phyloP scores from a whole-genome alignment of 30 jellyfish, hydroid and myxozoan genomes.

The Sanderia malayensis region DNA sequence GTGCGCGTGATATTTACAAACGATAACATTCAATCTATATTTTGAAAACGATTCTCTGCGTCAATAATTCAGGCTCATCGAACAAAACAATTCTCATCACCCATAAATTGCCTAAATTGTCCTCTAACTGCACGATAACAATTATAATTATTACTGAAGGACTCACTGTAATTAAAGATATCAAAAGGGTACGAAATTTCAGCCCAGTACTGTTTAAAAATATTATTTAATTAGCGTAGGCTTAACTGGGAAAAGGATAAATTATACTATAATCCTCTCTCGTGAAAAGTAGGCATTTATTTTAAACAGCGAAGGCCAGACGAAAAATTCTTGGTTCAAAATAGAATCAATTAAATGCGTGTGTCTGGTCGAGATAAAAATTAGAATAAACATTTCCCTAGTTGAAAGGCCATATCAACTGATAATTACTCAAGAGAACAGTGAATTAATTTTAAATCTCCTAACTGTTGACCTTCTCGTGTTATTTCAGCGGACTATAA shows the following conservation, averaged over 20 bases:
- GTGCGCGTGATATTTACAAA: neutral
- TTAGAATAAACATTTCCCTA: neutral
- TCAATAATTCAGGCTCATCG: neutral
- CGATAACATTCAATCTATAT: neutral
- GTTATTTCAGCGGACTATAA: neutral
- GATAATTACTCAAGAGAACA: neutral
- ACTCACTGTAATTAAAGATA: no score
- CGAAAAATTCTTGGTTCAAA: neutral
- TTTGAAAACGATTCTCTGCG: neutral
- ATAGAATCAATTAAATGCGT: neutral
- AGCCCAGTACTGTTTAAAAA: no score
- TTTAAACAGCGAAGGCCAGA: neutral
- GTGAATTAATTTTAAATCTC: neutral
- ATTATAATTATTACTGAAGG: neutral
- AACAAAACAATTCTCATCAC: conserved; percentile 6
- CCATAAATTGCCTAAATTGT: neutral
- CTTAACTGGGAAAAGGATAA: neutral
- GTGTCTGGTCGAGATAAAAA: neutral
- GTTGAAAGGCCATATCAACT: neutral
- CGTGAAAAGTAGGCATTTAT: neutral
- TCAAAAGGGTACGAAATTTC: no score
- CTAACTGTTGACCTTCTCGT: neutral
- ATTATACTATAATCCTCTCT: neutral
- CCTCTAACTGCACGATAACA: conserved; percentile 5
- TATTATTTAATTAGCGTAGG: neutral